These are phyloP conservation scores for Etheostoma perlongum DNA, from an alignment of 2,797 vertebrate genomes.

Conservation along the genomic window DNA sequence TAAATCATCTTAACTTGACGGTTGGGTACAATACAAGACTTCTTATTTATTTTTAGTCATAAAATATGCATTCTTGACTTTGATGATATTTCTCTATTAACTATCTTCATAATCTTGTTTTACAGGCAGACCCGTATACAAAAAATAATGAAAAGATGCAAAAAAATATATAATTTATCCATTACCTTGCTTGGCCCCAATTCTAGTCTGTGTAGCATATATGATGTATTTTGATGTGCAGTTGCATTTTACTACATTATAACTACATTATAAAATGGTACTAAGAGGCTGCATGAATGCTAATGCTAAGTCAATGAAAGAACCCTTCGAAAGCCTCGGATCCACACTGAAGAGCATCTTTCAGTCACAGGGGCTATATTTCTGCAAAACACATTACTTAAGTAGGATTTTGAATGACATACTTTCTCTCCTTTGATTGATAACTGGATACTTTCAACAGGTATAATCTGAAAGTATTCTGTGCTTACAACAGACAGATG, in stretches of 20 bases:
- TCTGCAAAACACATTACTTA: not conserved
- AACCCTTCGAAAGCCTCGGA: not conserved
- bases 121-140: not conserved
- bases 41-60: not conserved
- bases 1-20: not conserved
- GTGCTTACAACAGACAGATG: not conserved
- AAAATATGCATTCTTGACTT: not conserved
- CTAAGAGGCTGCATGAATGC: not conserved
- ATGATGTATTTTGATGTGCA: slow-evolving; percentile 1
- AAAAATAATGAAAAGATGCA: not conserved
- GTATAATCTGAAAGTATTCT: slow-evolving; percentile 6
- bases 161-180: not conserved
- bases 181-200: too few species aligned
- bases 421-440: not conserved
- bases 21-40: not conserved
- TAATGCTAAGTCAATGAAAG: not conserved
- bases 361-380: not conserved
- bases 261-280: not conserved
- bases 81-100: not conserved
- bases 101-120: not conserved
- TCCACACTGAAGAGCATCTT: not conserved
- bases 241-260: not conserved
- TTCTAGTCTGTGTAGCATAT: not conserved
- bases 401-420: not conserved
- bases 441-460: slow-evolving; percentile 18